phyloP scores from a whole-genome alignment of 1,140 invertebrate species.

The Drosophila parvula region DNA sequence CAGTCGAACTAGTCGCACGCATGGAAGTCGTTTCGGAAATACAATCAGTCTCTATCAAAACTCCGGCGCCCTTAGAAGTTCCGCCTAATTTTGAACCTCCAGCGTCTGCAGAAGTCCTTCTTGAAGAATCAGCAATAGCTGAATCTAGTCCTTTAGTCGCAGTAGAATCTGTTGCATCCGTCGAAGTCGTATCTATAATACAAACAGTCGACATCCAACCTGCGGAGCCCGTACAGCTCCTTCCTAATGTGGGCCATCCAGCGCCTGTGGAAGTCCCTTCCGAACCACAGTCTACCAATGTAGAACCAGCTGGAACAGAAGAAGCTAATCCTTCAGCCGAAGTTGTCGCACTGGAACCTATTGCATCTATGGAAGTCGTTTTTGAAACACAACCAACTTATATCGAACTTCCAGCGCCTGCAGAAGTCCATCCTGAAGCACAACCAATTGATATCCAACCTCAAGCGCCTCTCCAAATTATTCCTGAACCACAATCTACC shows the following conservation, averaged over 20 bases:
- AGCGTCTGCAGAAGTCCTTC: background rate
- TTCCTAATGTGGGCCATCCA: background rate
- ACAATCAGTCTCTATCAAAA: background rate
- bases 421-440: background rate
- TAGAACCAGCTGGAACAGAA: background rate
- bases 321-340: background rate
- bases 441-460: background rate
- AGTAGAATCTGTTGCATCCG: background rate
- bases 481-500: too few species aligned
- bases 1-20: background rate
- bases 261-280: background rate
- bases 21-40: background rate
- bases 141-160: background rate
- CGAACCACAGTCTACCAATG: background rate
- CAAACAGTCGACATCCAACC: background rate
- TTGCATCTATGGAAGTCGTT: background rate
- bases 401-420: background rate
- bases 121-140: background rate
- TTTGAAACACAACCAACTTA: background rate
- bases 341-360: background rate
- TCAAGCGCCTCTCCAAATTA: background rate
- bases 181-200: background rate
- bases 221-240: background rate
- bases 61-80: background rate
- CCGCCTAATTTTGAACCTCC: background rate